Percentiles rank a stretch among this genome's conserved stretches.
Conservation (phyloP, 1,140 invertebrate species). For the Drosophila neocordata region DNA sequence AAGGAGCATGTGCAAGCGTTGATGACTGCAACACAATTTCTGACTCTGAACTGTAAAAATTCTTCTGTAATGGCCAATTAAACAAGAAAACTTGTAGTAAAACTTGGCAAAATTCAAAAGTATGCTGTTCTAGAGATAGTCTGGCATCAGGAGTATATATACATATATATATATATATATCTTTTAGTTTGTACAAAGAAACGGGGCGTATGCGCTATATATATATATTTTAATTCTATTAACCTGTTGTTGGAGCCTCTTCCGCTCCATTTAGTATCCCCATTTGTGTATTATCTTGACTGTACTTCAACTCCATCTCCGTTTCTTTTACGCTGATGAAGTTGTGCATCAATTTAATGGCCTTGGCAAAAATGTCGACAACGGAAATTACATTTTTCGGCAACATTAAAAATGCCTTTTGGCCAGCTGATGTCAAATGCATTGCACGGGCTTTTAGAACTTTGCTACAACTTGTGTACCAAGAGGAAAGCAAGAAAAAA, state of each 20-base stretch:
- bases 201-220: conserved; percentile 52
- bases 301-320: background rate
- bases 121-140: conserved; percentile 18
- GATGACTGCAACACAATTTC: conserved; percentile 23
- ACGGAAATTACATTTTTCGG: conserved; percentile 80
- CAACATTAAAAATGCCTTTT: conserved; percentile 70
- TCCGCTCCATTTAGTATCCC: conserved; percentile 41
- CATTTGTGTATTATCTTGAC: conserved; percentile 55
- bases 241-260: conserved; percentile 17
- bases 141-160: background rate
- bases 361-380: conserved; percentile 50
- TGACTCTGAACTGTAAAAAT: conserved; percentile 66
- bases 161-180: background rate
- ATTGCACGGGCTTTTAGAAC: conserved; percentile 47
- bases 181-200: no score
- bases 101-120: conserved; percentile 50
- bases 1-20: conserved; percentile 20
- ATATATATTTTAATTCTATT: background rate
- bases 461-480: conserved; percentile 30
- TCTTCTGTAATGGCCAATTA: conserved; percentile 74
- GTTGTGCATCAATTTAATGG: conserved; percentile 74
- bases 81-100: conserved; percentile 75
- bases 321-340: conserved; percentile 73
- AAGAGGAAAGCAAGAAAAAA: conserved; percentile 4
- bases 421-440: conserved; percentile 74